Conservation (phyloP, 2,797 vertebrate species). For the Tiaroga cobitis region DNA sequence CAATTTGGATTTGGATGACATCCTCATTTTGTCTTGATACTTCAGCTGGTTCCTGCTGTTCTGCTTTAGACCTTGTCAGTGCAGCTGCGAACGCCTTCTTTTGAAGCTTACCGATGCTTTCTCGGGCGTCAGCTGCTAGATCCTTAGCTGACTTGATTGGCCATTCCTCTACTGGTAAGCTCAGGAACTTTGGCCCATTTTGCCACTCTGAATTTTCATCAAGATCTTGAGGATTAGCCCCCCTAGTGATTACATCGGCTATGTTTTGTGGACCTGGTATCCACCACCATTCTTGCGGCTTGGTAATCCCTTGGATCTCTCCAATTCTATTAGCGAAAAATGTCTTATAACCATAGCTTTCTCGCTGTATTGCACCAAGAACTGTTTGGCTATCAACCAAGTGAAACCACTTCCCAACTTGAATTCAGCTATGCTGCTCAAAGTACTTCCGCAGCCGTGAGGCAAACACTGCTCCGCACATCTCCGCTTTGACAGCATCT, state of each 20-base stretch:
- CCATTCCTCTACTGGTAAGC: not conserved
- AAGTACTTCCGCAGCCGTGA: too few relatives aligned
- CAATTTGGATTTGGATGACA: not conserved
- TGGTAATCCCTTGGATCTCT: too few relatives aligned
- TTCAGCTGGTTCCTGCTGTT: not conserved
- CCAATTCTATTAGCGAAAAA: too few relatives aligned
- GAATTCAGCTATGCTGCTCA: too few relatives aligned
- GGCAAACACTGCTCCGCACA: too few relatives aligned
- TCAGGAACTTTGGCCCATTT: constrained; percentile 22
- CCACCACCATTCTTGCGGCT: constrained; percentile 42
- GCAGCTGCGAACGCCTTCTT: constrained; percentile 33
- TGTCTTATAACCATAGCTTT: too few relatives aligned
- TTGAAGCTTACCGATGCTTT: constrained; percentile 28
- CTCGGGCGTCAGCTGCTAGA: constrained; percentile 16
- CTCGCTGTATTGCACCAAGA: too few relatives aligned
- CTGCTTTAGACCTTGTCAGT: not conserved
- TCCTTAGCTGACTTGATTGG: constrained; percentile 6
- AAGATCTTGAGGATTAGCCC: constrained; percentile 4
- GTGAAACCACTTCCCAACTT: too few relatives aligned
- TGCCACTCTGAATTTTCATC: constrained; percentile 30
- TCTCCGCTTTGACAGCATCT: too few relatives aligned
- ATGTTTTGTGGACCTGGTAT: constrained; percentile 34
- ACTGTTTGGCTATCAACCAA: too few relatives aligned
- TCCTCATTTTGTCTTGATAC: not conserved
- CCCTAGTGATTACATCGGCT: not conserved